Evolutionary conservation across 2,113 vertebrate genomes (phyloP).

Genomic region (Gopherus flavomarginatus): DNA sequence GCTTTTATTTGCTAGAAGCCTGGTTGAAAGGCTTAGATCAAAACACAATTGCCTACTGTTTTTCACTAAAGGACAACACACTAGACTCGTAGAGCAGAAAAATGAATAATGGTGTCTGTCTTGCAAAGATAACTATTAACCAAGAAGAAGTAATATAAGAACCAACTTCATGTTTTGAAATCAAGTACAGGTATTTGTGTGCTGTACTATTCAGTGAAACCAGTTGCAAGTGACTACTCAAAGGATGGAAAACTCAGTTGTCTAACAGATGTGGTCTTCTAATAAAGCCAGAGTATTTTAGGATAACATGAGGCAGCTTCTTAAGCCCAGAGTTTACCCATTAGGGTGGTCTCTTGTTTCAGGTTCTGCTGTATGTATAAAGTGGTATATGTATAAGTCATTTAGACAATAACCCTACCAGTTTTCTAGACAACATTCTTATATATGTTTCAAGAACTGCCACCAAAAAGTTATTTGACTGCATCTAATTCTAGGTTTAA

Average conservation of each 20-base stretch:
- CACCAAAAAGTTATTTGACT: not conserved
- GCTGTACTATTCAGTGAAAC: not conserved
- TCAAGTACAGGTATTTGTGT: not conserved
- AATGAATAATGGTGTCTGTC: not conserved
- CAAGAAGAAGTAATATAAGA: not conserved
- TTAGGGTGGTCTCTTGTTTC: not conserved
- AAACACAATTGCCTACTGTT: constrained; percentile 22
- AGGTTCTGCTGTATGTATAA: not conserved
- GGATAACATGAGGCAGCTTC: not conserved
- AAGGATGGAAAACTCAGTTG: not conserved
- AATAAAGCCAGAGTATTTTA: not conserved
- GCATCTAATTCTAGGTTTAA: not conserved
- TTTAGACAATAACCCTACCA: not conserved
- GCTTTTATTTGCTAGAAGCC: not conserved
- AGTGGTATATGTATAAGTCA: not conserved
- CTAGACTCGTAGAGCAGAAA: not conserved
- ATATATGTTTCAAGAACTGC: not conserved
- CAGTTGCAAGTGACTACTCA: accelerated
- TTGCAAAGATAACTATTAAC: not conserved
- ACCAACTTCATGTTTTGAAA: not conserved
- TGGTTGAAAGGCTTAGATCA: not conserved
- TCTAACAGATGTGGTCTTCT: not conserved
- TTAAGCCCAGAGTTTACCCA: not conserved
- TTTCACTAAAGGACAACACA: accelerated
- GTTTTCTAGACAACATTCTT: not conserved